Evolutionary conservation across 2,888 invertebrate genomes (phyloP).

Genomic region (Vesta saturnalis): DNA sequence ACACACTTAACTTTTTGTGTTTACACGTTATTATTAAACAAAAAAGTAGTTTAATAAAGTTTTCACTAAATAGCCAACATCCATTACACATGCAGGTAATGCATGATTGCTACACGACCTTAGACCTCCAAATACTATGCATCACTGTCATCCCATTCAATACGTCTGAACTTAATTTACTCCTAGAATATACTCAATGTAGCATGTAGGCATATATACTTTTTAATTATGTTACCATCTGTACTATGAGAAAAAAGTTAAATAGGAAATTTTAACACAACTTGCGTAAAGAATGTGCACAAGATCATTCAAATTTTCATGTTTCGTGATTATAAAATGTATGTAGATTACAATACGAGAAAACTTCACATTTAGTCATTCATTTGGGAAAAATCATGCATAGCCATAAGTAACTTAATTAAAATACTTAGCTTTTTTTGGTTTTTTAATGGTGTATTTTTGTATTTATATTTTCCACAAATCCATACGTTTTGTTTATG

Average conservation of each 20-base stretch:
- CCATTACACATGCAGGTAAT: slow-evolving; percentile 22
- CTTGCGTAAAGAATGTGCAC: no score
- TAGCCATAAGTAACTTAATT: no score
- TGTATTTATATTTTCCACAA: no score
- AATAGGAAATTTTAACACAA: no score
- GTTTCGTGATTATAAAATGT: no score
- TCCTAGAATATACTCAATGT: neutral
- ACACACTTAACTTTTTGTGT: neutral
- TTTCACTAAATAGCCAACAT: slow-evolving; percentile 11
- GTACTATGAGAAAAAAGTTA: neutral
- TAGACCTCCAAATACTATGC: slow-evolving; percentile 38
- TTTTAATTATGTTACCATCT: neutral
- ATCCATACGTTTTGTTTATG: no score
- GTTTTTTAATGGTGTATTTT: no score
- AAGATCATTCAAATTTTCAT: no score
- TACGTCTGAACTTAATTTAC: slow-evolving; percentile 29
- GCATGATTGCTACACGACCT: slow-evolving; percentile 36
- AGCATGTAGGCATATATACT: neutral
- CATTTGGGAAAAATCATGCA: no score
- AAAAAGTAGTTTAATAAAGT: neutral
- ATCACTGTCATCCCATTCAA: slow-evolving; percentile 41
- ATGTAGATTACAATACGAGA: no score
- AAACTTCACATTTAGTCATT: no score
- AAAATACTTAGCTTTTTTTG: no score
- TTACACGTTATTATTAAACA: neutral